Evolutionary conservation across 2,113 vertebrate genomes (phyloP).

Genomic region (Gorilla gorilla): DNA sequence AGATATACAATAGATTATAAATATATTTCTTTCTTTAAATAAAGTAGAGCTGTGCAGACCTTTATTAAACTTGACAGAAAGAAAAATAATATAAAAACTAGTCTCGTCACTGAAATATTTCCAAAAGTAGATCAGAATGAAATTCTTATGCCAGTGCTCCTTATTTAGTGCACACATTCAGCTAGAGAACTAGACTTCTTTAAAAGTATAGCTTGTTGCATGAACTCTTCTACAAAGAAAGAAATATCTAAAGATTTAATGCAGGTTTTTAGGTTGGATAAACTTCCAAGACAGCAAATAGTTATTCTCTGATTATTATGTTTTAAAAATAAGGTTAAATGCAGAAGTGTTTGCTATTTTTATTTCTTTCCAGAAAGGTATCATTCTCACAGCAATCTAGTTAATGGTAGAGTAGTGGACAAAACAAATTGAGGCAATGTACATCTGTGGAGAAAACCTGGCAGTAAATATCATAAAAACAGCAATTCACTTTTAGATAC

Average conservation of each 20-base stretch:
- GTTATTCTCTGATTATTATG: constrained; percentile 26
- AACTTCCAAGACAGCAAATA: constrained; percentile 27
- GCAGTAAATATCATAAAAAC: constrained; percentile 51
- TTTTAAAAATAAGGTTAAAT: constrained; percentile 49
- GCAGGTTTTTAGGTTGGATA: background rate
- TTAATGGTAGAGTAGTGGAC: background rate
- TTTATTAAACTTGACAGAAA: constrained; percentile 29
- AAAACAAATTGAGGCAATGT: background rate
- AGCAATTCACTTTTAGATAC: constrained; percentile 43
- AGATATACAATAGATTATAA: constrained; percentile 63
- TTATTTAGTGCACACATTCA: background rate
- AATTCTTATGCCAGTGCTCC: background rate
- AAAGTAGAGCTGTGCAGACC: background rate
- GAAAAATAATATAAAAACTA: constrained; percentile 52
- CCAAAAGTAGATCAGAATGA: constrained; percentile 32
- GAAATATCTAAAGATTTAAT: constrained; percentile 37
- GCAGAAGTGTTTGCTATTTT: background rate
- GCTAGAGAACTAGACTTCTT: background rate
- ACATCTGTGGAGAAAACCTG: background rate
- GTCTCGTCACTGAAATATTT: background rate
- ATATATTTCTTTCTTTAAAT: constrained; percentile 33
- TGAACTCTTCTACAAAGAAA: background rate
- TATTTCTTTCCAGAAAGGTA: background rate
- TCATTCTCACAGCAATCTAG: constrained; percentile 29
- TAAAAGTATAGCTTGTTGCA: background rate